phyloP scores from a whole-genome alignment of 1,140 invertebrate genomes.

The Drosophila albomicans region DNA sequence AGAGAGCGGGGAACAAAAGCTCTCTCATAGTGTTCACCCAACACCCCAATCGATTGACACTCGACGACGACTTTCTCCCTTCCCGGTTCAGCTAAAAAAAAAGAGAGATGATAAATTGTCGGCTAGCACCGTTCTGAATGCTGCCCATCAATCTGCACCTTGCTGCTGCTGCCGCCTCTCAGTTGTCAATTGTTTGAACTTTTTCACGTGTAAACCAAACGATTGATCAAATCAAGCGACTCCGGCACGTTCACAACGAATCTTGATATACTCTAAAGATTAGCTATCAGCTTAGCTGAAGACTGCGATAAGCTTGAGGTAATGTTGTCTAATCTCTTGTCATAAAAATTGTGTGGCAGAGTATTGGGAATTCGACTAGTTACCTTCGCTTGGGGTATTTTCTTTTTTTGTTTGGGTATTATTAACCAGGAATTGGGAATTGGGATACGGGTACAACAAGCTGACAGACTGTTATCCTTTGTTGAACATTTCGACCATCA shows the following conservation, averaged over 20 bases:
- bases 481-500: background rate
- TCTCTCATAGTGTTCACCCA: background rate
- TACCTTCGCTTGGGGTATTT: background rate
- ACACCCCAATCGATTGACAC: constrained; percentile 9
- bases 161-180: background rate
- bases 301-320: background rate
- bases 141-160: constrained; percentile 43
- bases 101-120: constrained; percentile 71
- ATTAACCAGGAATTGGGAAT: background rate
- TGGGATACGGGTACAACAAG: background rate
- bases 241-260: background rate
- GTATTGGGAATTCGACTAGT: background rate
- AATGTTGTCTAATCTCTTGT: background rate
- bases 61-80: background rate
- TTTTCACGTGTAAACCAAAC: constrained; percentile 52
- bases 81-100: background rate
- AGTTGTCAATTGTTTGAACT: constrained; percentile 46
- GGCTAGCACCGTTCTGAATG: constrained; percentile 6
- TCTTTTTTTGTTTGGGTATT: constrained; percentile 8
- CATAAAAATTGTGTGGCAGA: background rate
- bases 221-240: constrained; percentile 45
- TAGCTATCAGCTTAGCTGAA: background rate
- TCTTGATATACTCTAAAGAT: constrained; percentile 12
- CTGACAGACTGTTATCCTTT: constrained; percentile 15
- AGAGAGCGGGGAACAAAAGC: background rate